phyloP scores from a whole-genome alignment of 2,888 invertebrate species.

The Tenodera sinensis region DNA sequence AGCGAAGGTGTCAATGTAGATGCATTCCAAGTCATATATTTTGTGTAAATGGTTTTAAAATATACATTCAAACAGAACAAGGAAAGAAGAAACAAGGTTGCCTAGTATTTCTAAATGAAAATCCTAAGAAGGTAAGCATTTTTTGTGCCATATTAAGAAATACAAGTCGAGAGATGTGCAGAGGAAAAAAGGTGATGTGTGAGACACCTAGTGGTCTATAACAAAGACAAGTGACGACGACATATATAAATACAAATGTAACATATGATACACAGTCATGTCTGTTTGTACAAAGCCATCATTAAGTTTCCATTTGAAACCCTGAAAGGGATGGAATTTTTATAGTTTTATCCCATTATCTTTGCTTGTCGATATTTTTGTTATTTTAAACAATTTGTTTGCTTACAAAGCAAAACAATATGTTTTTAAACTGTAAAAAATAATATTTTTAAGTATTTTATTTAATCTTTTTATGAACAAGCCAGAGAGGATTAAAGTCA shows the following conservation, averaged over 20 bases:
- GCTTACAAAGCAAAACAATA: conserved; percentile 5
- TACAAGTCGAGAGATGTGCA: conserved; percentile 23
- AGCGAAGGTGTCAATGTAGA: conserved; percentile 6
- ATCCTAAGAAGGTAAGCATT: conserved; percentile 4
- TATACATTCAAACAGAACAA: neutral
- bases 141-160: conserved; percentile 27
- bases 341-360: conserved; percentile 3
- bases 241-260: conserved; percentile 9
- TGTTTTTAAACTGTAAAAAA: neutral
- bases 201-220: conserved; percentile 23
- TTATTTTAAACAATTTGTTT: neutral
- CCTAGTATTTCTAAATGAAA: conserved; percentile 16
- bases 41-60: conserved; percentile 13
- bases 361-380: conserved; percentile 1
- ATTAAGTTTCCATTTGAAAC: neutral
- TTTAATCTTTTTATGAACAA: neutral
- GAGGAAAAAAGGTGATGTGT: conserved; percentile 17
- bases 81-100: conserved; percentile 10
- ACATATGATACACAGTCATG: conserved; percentile 4
- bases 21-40: conserved; percentile 27
- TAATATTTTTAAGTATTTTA: conserved; percentile 6
- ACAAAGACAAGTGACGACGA: neutral
- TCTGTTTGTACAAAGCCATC: conserved; percentile 20
- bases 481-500: neutral
- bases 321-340: conserved; percentile 9